These are phyloP conservation scores for Barbus barbus DNA, from an alignment of 2,113 vertebrate species.

Conservation along the genomic window DNA sequence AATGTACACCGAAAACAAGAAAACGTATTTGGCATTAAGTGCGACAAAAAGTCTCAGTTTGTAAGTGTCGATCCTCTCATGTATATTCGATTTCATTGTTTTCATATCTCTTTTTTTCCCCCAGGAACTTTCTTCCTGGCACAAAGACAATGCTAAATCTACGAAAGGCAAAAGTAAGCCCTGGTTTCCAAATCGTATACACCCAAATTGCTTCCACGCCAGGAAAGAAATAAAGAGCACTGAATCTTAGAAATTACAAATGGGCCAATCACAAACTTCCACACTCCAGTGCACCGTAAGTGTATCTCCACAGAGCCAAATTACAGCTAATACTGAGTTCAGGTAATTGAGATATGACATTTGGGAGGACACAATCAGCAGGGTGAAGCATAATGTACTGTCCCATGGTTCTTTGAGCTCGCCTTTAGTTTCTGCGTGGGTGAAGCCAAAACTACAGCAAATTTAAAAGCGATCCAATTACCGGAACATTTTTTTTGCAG, in stretches of 20 bases:
- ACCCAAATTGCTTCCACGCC: no score
- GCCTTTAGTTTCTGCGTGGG: conserved; percentile 6
- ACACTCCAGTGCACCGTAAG: not conserved
- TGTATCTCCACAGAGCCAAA: not conserved
- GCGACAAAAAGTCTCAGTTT: no score
- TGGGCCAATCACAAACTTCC: conserved; percentile 12
- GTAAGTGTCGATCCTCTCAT: not conserved
- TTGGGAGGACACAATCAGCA: conserved; percentile 12
- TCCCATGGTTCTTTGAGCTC: not conserved
- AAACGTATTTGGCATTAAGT: conserved; percentile 44
- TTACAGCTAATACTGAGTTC: conserved; percentile 14
- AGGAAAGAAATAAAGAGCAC: no score
- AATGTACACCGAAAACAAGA: conserved; percentile 33
- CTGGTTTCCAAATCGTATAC: not conserved
- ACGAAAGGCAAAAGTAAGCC: conserved; percentile 24
- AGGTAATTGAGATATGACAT: not conserved
- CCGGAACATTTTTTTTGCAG: not conserved
- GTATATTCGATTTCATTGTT: not conserved
- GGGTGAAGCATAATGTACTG: not conserved
- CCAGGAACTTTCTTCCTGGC: conserved; percentile 9
- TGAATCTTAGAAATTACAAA: not conserved
- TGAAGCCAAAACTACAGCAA: not conserved
- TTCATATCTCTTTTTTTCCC: conserved; percentile 10
- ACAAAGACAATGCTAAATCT: conserved; percentile 31
- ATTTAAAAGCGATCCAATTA: conserved; percentile 15